Evolutionary conservation across 2,797 vertebrate genomes (phyloP).

Genomic region (Dermochelys coriacea): DNA sequence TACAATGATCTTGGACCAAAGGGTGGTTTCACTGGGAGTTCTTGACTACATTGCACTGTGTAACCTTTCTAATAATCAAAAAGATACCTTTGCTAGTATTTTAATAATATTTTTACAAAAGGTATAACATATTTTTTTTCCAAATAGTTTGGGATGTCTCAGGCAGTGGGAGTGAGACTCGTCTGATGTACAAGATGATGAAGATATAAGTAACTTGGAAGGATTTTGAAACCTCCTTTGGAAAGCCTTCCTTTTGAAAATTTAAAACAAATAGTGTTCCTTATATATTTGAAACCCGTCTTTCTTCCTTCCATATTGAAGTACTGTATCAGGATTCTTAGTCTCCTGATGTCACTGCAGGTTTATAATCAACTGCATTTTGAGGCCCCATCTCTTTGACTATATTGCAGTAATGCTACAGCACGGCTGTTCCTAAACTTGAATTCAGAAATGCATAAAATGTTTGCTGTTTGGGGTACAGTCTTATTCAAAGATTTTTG

Average conservation of each 20-base stretch:
- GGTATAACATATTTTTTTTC: background rate
- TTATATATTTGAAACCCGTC: background rate
- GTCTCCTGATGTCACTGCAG: too few relatives aligned
- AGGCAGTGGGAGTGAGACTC: background rate
- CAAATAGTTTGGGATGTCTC: background rate
- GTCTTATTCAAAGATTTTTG: background rate
- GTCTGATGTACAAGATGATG: background rate
- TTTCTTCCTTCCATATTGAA: background rate
- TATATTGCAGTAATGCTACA: background rate
- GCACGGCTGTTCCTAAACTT: conserved; percentile 17
- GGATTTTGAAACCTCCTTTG: background rate
- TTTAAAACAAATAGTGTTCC: background rate
- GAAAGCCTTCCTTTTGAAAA: background rate
- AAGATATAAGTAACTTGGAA: background rate
- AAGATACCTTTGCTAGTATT: background rate
- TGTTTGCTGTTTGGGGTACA: background rate
- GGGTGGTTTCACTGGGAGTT: background rate
- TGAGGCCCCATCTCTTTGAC: background rate
- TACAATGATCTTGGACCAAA: conserved; percentile 9
- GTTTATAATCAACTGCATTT: background rate
- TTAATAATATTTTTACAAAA: background rate
- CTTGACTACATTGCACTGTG: background rate
- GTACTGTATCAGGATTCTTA: background rate
- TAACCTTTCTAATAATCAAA: background rate
- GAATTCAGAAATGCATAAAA: conserved; percentile 9